phyloP scores from a whole-genome alignment of 1,140 invertebrate species.

The Neodiprion fabricii region DNA sequence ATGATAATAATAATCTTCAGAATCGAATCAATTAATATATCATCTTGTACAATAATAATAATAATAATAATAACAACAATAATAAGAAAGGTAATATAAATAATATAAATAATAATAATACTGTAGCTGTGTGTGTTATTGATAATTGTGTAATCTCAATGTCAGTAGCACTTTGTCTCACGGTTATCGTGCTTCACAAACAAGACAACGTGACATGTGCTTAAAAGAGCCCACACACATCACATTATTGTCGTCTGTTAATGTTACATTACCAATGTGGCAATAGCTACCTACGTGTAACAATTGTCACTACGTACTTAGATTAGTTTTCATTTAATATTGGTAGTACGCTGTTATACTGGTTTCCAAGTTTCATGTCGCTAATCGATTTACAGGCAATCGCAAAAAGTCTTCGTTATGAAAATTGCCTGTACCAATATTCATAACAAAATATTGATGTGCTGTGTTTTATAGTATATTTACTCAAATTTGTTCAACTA shows the following conservation, averaged over 20 bases:
- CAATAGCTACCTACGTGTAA: background rate
- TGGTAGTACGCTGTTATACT: background rate
- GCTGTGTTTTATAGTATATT: too few species aligned
- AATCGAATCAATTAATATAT: too few species aligned
- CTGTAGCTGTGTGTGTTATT: background rate
- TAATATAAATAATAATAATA: background rate
- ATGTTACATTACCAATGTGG: background rate
- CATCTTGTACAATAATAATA: too few species aligned
- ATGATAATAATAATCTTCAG: too few species aligned
- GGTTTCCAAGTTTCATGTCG: background rate
- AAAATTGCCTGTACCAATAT: too few species aligned
- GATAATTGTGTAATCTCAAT: constrained; percentile 2
- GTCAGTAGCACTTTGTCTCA: constrained; percentile 15
- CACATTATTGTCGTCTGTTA: background rate
- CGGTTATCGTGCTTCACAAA: constrained; percentile 7
- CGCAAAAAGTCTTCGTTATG: too few species aligned
- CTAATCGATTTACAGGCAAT: too few species aligned
- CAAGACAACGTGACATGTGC: constrained; percentile 13
- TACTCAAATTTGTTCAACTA: too few species aligned
- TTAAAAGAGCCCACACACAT: background rate
- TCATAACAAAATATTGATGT: too few species aligned
- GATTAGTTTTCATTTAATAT: background rate
- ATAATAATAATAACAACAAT: too few species aligned
- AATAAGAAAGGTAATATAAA: too few species aligned
- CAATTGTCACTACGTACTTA: constrained; percentile 7